Conservation (phyloP, 2,888 invertebrate species). For the Dioctria linearis region DNA sequence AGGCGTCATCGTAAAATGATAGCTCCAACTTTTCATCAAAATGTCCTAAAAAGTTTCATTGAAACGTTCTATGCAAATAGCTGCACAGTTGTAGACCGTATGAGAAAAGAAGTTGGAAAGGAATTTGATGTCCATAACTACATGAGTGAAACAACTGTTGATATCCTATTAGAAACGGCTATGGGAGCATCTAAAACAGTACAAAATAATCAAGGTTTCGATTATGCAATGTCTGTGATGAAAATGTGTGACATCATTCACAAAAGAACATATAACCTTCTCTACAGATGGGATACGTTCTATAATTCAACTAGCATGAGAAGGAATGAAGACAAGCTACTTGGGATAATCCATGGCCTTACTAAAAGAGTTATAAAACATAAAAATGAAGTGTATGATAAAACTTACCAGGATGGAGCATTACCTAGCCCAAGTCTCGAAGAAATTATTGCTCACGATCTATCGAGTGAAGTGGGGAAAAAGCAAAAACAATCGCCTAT, state of each 20-base stretch:
- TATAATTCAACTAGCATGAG: conserved; percentile 81
- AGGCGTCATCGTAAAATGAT: conserved; percentile 86
- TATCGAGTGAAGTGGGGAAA: not conserved
- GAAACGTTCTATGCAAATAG: conserved; percentile 84
- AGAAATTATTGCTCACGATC: conserved; percentile 66
- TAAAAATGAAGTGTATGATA: conserved; percentile 76
- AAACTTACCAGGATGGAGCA: conserved; percentile 72
- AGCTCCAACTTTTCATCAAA: conserved; percentile 88
- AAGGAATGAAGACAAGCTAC: conserved; percentile 78
- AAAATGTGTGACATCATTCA: conserved; percentile 90
- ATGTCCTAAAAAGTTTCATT: conserved; percentile 86
- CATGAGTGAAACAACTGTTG: conserved; percentile 85
- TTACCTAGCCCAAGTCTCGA: conserved; percentile 70
- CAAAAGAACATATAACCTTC: conserved; percentile 82
- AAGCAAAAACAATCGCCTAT: conserved; percentile 66
- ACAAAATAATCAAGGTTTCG: conserved; percentile 78
- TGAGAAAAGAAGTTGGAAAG: conserved; percentile 78
- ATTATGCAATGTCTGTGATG: conserved; percentile 89
- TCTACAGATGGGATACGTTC: conserved; percentile 80
- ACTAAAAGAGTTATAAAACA: conserved; percentile 79
- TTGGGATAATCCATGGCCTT: conserved; percentile 82
- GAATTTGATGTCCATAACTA: conserved; percentile 84
- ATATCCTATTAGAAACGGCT: conserved; percentile 85
- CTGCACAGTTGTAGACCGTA: conserved; percentile 77
- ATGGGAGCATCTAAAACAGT: conserved; percentile 86